A percentile compares a stretch with the other conserved stretches of the same genome.
phyloP scores from a whole-genome alignment of 2,797 vertebrate species.

The Loris lydekkerianus region DNA sequence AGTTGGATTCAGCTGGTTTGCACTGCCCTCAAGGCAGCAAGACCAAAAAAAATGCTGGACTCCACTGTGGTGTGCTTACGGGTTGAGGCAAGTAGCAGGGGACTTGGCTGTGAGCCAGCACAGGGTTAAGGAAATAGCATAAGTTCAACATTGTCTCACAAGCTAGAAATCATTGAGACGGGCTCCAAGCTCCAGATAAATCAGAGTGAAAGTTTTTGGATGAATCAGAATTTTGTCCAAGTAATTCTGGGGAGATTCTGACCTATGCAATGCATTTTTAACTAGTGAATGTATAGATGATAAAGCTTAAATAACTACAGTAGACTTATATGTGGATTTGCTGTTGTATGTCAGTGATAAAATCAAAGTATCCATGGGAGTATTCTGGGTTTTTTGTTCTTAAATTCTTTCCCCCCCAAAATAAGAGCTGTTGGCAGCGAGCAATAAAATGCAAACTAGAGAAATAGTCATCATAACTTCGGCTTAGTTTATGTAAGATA shows the following conservation, averaged over 20 bases:
- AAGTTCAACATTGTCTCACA: background rate
- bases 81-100: background rate
- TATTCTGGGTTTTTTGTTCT: background rate
- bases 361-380: background rate
- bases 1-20: constrained; percentile 66
- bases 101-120: background rate
- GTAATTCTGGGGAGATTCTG: background rate
- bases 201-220: background rate
- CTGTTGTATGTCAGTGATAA: background rate
- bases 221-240: background rate
- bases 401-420: constrained; percentile 24
- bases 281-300: background rate
- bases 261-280: background rate
- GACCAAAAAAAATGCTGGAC: constrained; percentile 2
- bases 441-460: background rate
- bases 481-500: background rate
- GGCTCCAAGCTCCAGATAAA: background rate
- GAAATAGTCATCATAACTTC: background rate
- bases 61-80: background rate
- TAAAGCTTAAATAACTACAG: background rate
- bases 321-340: background rate
- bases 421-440: constrained; percentile 8
- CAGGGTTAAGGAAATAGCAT: background rate
- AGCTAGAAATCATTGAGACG: background rate
- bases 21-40: background rate